Evolutionary conservation across 2,797 vertebrate species (phyloP), one percentile per base, ranked within the genome.

Genomic region (Micropoecilia bifurca): DNA sequence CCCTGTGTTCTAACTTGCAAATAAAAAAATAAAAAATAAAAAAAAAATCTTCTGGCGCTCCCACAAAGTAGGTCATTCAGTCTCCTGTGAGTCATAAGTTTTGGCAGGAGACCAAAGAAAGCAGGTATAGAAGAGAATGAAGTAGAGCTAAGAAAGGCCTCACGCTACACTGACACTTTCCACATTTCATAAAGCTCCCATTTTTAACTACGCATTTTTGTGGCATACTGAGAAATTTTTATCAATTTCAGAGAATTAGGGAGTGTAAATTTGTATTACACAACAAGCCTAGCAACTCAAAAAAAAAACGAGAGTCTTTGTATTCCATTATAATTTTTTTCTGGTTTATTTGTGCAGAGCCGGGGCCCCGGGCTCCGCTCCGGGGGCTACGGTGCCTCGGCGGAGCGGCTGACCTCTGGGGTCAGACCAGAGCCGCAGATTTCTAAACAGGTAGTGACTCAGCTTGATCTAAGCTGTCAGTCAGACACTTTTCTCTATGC

Each of bases 51-150:
- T 91, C 91, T 93, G 93, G 92, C 93, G 92, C 93, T 94, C 93
- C 89, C 93, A 61, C 88, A 94, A 96, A 96, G 94, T 96, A 96
- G 95, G 96, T 96, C 95, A 96, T 81, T 88, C 90, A 89, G 95
- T 95, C 95, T 95, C 95, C 86, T 89, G 94, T 95, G 95, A 96
- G 93, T 95, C 95, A 95, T 93, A 91, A 90, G 89, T 86, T 86
- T 91, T 95, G 95, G 95, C 95, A 93, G 82, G 88, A 85, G 92
- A 94, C 94, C 93, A 95, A 94, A 90, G 83, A 81, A 89, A 89
- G 90, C 93, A 95, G 95, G 95, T 95, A 95, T 86, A 89, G 85
- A 75, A 90, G 91, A 91, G 87, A 89, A 75, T 46, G 78, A 83
- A 83, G 73, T 33, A n/a, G 77, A 87, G 87, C 79, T 73, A 50